phyloP scores from a whole-genome alignment of 2,113 vertebrate genomes.

The Coracopsis vasa region DNA sequence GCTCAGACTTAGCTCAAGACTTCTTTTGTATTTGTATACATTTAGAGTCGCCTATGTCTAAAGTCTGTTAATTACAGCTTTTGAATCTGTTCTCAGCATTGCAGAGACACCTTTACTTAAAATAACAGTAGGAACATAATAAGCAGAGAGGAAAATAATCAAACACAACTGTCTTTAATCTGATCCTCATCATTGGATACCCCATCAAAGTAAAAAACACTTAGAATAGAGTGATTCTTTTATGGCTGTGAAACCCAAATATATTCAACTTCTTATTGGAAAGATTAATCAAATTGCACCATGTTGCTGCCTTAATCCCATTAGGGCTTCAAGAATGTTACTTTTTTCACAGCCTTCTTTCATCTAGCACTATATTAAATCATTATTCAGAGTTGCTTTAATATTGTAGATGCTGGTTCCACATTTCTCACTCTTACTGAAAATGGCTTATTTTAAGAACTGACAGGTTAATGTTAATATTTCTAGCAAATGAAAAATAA shows the following conservation, averaged over 20 bases:
- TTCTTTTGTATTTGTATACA: not conserved
- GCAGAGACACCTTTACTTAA: conserved; percentile 3
- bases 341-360: conserved; percentile 18
- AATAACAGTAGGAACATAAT: not conserved
- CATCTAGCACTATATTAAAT: not conserved
- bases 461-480: not conserved
- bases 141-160: not conserved
- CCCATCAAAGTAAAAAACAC: not conserved
- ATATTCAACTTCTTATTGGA: not conserved
- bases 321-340: not conserved
- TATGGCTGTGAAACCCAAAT: not conserved
- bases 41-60: not conserved
- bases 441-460: not conserved
- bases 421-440: not conserved
- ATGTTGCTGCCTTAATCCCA: not conserved
- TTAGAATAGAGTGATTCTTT: not conserved
- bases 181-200: not conserved
- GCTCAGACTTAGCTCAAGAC: not conserved
- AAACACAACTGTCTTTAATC: not conserved
- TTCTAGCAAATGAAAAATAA: not conserved
- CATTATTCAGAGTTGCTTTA: not conserved
- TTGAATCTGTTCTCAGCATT: not conserved
- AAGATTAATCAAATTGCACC: conserved; percentile 16
- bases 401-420: not conserved
- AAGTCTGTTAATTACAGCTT: not conserved